Percentiles rank a stretch among this genome's conserved stretches.
phyloP scores from a whole-genome alignment of 2,113 vertebrate genomes.

The Prolemur simus region DNA sequence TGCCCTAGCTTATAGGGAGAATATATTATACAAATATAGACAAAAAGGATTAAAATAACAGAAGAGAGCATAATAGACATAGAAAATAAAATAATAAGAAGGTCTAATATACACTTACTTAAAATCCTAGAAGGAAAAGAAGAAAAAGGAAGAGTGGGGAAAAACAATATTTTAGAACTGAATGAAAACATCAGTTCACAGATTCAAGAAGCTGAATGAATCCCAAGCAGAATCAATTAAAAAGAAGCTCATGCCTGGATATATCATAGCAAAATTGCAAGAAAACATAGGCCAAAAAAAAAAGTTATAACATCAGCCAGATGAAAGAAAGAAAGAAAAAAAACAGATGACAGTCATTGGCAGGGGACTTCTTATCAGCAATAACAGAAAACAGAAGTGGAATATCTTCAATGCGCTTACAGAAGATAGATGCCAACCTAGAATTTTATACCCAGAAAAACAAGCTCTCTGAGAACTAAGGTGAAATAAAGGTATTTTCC shows the following conservation, averaged over 20 bases:
- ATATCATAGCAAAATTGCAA: neutral
- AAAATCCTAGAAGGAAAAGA: neutral
- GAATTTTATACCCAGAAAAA: neutral
- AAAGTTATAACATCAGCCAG: neutral
- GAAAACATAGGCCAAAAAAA: neutral
- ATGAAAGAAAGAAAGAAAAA: neutral
- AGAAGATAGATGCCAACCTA: neutral
- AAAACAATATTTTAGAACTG: neutral
- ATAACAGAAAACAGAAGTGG: neutral
- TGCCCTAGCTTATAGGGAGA: neutral
- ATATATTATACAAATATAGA: neutral
- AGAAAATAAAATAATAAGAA: neutral
- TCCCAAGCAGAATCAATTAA: neutral
- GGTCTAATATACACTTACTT: neutral
- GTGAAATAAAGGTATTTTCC: slow-evolving; percentile 1
- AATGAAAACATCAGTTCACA: neutral
- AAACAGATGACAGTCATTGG: neutral
- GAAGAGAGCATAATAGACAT: neutral
- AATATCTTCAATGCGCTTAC: neutral
- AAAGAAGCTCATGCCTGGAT: neutral
- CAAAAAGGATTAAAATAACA: neutral
- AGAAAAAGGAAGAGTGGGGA: neutral
- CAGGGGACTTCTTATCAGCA: neutral
- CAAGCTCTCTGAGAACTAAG: neutral
- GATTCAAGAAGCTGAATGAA: neutral